A percentile compares a stretch with the other conserved stretches of the same genome.
Conservation (phyloP, 2,888 invertebrate species). For the Stegophylla sp. region DNA sequence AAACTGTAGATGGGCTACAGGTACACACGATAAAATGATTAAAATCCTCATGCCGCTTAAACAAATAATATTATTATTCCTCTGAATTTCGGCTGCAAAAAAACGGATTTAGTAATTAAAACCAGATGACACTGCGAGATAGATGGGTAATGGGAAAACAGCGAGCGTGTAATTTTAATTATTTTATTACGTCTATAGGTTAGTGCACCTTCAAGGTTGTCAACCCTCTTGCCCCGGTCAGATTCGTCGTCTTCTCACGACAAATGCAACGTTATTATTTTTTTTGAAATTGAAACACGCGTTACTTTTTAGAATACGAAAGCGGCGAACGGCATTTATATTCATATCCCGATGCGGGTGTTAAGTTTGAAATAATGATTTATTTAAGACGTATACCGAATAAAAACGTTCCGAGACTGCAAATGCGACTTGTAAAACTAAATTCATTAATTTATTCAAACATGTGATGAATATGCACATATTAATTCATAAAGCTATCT, state of each 20-base stretch:
- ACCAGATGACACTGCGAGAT: conserved; percentile 34
- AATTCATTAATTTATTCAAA: no score
- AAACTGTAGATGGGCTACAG: no score
- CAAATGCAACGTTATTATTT: no score
- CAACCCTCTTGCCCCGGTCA: conserved; percentile 40
- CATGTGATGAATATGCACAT: no score
- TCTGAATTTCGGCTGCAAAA: not conserved
- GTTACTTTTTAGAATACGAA: conserved; percentile 6
- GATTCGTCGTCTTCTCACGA: not conserved
- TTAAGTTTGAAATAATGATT: not conserved
- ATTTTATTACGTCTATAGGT: conserved; percentile 20
- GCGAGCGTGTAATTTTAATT: conserved; percentile 52
- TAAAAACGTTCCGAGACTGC: not conserved
- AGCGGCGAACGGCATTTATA: not conserved
- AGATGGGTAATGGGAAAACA: conserved; percentile 25
- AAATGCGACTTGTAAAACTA: not conserved
- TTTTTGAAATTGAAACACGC: no score
- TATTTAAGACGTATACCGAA: conserved; percentile 11
- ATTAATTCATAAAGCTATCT: no score
- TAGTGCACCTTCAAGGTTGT: conserved; percentile 49
- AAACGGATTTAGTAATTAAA: conserved; percentile 26
- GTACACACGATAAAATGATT: not conserved
- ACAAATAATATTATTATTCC: not conserved
- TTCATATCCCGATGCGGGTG: conserved; percentile 13
- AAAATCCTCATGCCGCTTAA: not conserved